A percentile compares a stretch with the other conserved stretches of the same genome.
These are phyloP conservation scores for Drosophila ironensis DNA, from an alignment of 1,140 invertebrate genomes.

Conservation along the genomic window DNA sequence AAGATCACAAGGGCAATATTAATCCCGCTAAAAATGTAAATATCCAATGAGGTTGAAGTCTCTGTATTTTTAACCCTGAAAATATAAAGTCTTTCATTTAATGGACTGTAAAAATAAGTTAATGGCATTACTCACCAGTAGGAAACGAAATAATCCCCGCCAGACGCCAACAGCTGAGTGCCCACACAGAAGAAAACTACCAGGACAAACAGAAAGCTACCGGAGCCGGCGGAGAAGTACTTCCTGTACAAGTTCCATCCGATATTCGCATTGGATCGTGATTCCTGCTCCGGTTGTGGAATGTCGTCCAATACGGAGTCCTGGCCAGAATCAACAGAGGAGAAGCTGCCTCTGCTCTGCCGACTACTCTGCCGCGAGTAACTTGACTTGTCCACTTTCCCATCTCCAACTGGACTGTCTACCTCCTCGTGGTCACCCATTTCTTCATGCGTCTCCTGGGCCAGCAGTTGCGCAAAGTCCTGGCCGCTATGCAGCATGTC, in stretches of 20 bases:
- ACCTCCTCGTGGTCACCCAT: neutral
- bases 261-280: conserved; percentile 23
- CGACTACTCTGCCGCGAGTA: conserved; percentile 28
- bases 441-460: conserved; percentile 5
- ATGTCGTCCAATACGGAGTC: conserved; percentile 18
- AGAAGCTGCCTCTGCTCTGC: conserved; percentile 26
- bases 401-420: neutral
- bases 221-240: conserved; percentile 41
- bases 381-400: neutral
- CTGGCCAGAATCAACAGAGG: conserved; percentile 19
- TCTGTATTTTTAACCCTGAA: conserved; percentile 48
- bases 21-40: conserved; percentile 58
- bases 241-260: conserved; percentile 31
- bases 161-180: conserved; percentile 40
- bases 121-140: conserved; percentile 34
- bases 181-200: conserved; percentile 34
- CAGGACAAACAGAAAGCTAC: conserved; percentile 23
- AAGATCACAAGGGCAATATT: conserved; percentile 59
- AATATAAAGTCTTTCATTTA: neutral
- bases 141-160: conserved; percentile 39
- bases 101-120: neutral
- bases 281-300: neutral
- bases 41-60: conserved; percentile 35
- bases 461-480: conserved; percentile 84
- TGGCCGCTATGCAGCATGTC: conserved; percentile 85